Percentiles rank a stretch among this genome's conserved stretches.
Conservation (phyloP, 2,113 vertebrate species). For the Campylomormyrus numenius region DNA sequence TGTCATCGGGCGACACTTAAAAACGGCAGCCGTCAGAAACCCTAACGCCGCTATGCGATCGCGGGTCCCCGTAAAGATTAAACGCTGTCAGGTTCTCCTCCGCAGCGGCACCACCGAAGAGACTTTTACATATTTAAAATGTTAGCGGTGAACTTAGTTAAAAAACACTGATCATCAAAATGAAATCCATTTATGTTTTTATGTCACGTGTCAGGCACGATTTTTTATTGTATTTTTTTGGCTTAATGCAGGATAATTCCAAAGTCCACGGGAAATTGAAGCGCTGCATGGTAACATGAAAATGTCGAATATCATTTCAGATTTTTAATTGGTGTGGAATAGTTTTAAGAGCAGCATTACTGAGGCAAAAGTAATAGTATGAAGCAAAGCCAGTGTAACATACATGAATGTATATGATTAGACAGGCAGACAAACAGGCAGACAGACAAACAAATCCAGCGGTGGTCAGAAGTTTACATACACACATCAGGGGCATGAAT, state of each 20-base stretch:
- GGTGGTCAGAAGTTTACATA: no score
- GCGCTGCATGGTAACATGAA: background rate
- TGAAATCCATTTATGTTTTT: constrained; percentile 48
- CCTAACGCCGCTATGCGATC: constrained; percentile 32
- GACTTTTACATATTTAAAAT: constrained; percentile 69
- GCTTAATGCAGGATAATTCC: background rate
- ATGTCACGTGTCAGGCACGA: background rate
- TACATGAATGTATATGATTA: background rate
- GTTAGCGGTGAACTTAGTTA: constrained; percentile 46
- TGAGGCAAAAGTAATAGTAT: background rate
- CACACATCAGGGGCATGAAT: no score
- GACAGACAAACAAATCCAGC: background rate
- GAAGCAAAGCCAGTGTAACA: background rate
- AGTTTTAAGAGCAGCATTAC: background rate
- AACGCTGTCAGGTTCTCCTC: constrained; percentile 50
- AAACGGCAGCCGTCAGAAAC: constrained; percentile 38
- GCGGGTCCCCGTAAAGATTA: constrained; percentile 54
- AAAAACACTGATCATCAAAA: constrained; percentile 50
- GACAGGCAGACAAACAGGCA: background rate
- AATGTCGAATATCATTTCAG: background rate
- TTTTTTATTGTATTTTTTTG: background rate
- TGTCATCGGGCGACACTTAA: constrained; percentile 41
- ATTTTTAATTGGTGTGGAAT: background rate
- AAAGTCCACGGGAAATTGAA: background rate
- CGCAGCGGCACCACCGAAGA: constrained; percentile 45